Percentiles rank a stretch among this genome's conserved stretches.
Conservation (phyloP, 23 tunicate species). For the Ascidia mentula region DNA sequence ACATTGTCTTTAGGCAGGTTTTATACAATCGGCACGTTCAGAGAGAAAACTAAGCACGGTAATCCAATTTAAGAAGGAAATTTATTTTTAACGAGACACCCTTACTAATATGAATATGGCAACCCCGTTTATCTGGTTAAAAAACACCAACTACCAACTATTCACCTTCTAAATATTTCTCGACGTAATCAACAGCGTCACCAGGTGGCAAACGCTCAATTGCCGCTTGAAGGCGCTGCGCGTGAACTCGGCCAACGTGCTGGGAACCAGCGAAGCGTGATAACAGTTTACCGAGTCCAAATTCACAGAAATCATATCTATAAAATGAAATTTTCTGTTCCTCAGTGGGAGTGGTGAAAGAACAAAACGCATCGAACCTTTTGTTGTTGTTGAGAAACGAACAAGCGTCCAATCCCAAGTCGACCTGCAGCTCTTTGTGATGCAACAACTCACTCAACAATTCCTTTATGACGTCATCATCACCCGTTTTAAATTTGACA, state of each 20-base stretch:
- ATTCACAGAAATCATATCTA: constrained; percentile 65
- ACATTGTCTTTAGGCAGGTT: too few relatives aligned
- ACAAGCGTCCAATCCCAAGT: constrained; percentile 67
- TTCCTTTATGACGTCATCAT: constrained; percentile 30
- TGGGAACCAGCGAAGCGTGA: constrained; percentile 66
- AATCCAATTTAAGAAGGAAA: too few relatives aligned
- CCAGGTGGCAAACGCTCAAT: constrained; percentile 38
- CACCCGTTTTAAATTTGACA: constrained; percentile 28
- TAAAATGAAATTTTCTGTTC: not conserved
- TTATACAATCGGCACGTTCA: too few relatives aligned
- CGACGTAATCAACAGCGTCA: constrained; percentile 59
- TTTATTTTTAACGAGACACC: too few relatives aligned
- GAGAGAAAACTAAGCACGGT: too few relatives aligned
- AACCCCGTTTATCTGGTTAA: too few relatives aligned
- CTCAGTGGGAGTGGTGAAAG: not conserved
- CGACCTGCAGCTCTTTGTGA: constrained; percentile 54
- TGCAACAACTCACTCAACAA: constrained; percentile 51
- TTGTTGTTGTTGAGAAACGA: constrained; percentile 47
- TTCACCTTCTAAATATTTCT: constrained; percentile 52
- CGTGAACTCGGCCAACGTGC: constrained; percentile 69
- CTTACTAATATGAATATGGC: too few relatives aligned
- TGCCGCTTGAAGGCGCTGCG: constrained; percentile 60
- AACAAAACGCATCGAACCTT: too few relatives aligned
- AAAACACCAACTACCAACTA: not conserved
- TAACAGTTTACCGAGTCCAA: constrained; percentile 50